phyloP scores from a whole-genome alignment of 2,888 invertebrate genomes.

The Drosophila robusta region DNA sequence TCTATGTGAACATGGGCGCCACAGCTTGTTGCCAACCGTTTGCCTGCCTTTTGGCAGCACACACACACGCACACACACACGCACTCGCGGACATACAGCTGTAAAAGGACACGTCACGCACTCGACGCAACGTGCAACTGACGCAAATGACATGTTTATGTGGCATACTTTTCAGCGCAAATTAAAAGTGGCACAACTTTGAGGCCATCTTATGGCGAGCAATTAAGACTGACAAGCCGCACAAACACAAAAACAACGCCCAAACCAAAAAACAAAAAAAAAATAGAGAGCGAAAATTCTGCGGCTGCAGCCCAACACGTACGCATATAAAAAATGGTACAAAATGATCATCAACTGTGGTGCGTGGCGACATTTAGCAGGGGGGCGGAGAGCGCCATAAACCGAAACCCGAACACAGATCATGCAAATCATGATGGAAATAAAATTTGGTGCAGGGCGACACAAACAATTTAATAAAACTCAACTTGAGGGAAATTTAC shows the following conservation, averaged over 20 bases:
- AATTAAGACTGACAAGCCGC: conserved; percentile 51
- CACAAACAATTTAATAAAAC: conserved; percentile 82
- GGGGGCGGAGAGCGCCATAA: conserved; percentile 24
- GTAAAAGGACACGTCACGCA: conserved; percentile 43
- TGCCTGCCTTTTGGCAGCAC: conserved; percentile 32
- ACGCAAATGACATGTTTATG: conserved; percentile 65
- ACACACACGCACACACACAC: neutral
- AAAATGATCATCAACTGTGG: conserved; percentile 46
- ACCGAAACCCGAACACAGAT: conserved; percentile 40
- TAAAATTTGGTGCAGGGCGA: conserved; percentile 67
- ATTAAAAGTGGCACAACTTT: conserved; percentile 36
- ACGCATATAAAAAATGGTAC: conserved; percentile 44
- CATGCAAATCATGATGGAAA: conserved; percentile 77
- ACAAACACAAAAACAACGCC: neutral
- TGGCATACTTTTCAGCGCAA: conserved; percentile 46
- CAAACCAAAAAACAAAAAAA: too few species aligned
- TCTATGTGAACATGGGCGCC: conserved; percentile 16
- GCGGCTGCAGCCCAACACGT: conserved; percentile 36
- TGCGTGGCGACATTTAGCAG: conserved; percentile 37
- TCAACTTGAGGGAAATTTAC: conserved; percentile 73
- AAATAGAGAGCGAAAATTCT: neutral
- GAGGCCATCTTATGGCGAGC: conserved; percentile 32
- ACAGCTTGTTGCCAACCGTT: conserved; percentile 35
- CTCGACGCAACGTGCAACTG: conserved; percentile 56
- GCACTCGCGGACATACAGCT: conserved; percentile 6